Percentiles rank a stretch among this genome's conserved stretches.
phyloP scores from a whole-genome alignment of 1,140 invertebrate species.

The Mylabris phalerata region DNA sequence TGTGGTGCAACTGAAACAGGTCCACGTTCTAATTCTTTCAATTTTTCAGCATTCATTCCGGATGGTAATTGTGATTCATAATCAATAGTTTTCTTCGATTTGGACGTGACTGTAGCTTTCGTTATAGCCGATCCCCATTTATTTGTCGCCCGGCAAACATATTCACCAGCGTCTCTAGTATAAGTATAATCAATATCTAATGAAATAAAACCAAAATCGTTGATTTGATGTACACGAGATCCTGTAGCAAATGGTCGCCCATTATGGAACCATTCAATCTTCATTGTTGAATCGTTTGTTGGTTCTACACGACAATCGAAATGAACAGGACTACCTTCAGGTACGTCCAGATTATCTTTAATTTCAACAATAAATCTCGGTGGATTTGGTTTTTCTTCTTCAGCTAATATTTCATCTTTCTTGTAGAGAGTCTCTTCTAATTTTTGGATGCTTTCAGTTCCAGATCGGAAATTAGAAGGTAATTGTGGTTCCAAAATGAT shows the following conservation, averaged over 20 bases:
- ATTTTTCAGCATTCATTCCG: constrained; percentile 85
- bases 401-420: constrained; percentile 69
- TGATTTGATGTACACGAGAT: constrained; percentile 81
- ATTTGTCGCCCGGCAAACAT: constrained; percentile 77
- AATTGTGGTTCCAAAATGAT: constrained; percentile 88
- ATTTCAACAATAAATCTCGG: constrained; percentile 80
- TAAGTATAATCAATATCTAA: constrained; percentile 83
- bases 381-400: constrained; percentile 80
- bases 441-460: constrained; percentile 83
- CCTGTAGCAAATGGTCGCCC: constrained; percentile 82
- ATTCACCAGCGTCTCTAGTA: constrained; percentile 77
- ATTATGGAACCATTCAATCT: constrained; percentile 92
- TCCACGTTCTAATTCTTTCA: constrained; percentile 87
- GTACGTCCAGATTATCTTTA: constrained; percentile 73
- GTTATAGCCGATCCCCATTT: constrained; percentile 80
- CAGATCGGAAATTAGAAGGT: constrained; percentile 75
- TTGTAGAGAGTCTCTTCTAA: constrained; percentile 85
- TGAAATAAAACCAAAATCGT: constrained; percentile 90
- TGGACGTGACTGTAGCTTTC: constrained; percentile 74
- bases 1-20: constrained; percentile 60
- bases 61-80: constrained; percentile 87
- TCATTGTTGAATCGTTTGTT: constrained; percentile 76
- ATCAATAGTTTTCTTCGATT: constrained; percentile 81
- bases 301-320: constrained; percentile 89
- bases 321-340: constrained; percentile 81